A percentile compares a stretch with the other conserved stretches of the same genome.
Evolutionary conservation across 2,113 vertebrate genomes (phyloP).

Genomic region (Ptychochromis oligacanthus): DNA sequence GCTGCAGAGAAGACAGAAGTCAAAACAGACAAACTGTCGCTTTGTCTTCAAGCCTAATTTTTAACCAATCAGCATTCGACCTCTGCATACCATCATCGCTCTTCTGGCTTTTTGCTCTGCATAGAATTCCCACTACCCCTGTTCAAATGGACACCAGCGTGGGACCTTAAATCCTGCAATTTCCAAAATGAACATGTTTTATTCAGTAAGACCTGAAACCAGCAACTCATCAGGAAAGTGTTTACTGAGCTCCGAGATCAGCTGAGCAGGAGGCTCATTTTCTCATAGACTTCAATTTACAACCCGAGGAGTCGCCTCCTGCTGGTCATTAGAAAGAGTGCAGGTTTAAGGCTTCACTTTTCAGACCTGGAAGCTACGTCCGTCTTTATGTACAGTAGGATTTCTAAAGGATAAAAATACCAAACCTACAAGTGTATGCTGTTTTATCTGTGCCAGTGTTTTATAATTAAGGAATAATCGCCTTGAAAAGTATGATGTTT

Average conservation of each 20-base stretch:
- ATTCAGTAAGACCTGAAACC: background rate
- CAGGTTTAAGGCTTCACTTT: background rate
- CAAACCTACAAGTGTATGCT: background rate
- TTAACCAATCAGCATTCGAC: background rate
- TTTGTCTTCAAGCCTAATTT: background rate
- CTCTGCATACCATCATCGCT: background rate
- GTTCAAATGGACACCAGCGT: no score
- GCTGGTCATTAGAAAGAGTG: background rate
- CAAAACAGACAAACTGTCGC: no score
- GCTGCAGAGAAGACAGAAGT: no score
- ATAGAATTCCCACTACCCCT: background rate
- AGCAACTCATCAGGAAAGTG: no score
- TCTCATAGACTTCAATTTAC: no score
- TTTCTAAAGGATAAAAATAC: background rate
- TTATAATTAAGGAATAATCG: background rate
- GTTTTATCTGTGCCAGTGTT: background rate
- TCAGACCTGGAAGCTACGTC: background rate
- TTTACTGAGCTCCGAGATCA: no score
- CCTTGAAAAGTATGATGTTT: background rate
- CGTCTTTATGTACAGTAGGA: background rate
- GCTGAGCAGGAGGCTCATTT: no score
- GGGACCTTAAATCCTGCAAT: no score
- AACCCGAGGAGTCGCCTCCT: background rate
- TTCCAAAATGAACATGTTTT: no score
- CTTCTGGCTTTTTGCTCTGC: background rate